phyloP scores from a whole-genome alignment of 2,797 vertebrate species.

The Todus mexicanus region DNA sequence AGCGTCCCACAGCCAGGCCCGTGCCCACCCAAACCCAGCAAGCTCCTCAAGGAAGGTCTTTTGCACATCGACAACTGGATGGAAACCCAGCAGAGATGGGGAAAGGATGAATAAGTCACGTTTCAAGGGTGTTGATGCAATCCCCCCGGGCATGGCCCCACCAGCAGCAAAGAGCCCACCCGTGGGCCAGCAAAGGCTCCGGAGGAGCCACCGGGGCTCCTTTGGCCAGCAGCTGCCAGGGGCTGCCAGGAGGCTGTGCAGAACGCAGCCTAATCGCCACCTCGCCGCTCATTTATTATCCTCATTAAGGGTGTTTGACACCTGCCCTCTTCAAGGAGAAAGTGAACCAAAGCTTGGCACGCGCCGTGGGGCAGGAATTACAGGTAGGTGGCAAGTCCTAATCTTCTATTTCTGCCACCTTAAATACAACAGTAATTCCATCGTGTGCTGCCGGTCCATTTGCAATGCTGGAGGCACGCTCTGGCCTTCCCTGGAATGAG shows the following conservation, averaged over 20 bases:
- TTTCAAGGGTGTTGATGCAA: accelerated
- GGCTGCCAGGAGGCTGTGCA: not conserved
- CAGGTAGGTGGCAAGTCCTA: not conserved
- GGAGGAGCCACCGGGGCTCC: not conserved
- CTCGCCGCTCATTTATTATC: conserved; percentile 3
- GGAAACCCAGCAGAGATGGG: accelerated
- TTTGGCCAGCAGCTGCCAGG: not conserved
- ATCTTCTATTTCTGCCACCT: not conserved
- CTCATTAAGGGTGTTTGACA: conserved; percentile 47
- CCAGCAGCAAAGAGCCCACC: not conserved
- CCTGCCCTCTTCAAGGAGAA: conserved; percentile 41
- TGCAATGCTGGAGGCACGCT: not conserved
- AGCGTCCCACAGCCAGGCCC: not conserved
- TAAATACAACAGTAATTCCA: not conserved
- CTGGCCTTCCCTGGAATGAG: not conserved
- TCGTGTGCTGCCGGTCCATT: accelerated
- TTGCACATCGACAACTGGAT: not conserved
- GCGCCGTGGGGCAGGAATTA: not conserved
- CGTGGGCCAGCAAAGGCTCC: not conserved
- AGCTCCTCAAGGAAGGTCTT: not conserved
- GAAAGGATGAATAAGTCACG: not conserved
- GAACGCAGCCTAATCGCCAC: not conserved
- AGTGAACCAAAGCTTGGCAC: not conserved
- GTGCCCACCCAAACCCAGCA: not conserved
- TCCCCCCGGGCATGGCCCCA: not conserved